Conservation (phyloP, 2,113 vertebrate species). For the Heloderma charlesbogerti region DNA sequence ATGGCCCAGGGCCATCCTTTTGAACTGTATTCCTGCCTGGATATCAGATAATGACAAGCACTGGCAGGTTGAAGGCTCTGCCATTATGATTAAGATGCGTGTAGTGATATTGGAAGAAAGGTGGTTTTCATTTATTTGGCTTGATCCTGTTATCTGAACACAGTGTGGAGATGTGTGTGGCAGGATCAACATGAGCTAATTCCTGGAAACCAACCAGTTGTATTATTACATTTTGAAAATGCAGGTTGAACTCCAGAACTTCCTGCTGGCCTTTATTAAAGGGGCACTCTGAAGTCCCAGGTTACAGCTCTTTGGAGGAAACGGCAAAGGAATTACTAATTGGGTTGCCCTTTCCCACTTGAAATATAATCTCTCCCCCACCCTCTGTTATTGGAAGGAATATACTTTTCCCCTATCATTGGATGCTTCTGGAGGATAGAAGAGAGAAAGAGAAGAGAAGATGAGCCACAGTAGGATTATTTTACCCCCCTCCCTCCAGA, state of each 20-base stretch:
- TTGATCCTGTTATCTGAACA: constrained; percentile 53
- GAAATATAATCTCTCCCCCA: neutral
- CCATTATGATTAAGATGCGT: constrained; percentile 25
- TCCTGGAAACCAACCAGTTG: constrained; percentile 58
- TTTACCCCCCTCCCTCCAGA: neutral
- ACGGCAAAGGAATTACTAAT: constrained; percentile 20
- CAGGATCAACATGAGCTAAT: constrained; percentile 58
- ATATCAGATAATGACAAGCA: constrained; percentile 13
- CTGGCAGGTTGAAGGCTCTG: constrained; percentile 31
- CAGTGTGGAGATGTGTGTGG: constrained; percentile 30
- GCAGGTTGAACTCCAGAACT: constrained; percentile 31
- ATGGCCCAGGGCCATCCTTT: constrained; percentile 7
- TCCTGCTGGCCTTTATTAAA: constrained; percentile 54
- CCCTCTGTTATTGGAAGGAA: neutral
- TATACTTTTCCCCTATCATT: neutral
- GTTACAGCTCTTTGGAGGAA: constrained; percentile 23
- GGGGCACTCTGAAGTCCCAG: constrained; percentile 45
- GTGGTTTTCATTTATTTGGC: constrained; percentile 47
- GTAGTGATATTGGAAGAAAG: constrained; percentile 42
- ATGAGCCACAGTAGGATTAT: neutral
- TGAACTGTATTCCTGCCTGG: constrained; percentile 39
- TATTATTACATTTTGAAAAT: constrained; percentile 52
- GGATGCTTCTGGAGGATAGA: neutral
- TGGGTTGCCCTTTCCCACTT: neutral
- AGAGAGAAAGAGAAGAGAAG: neutral